These are phyloP conservation scores for Crocallis elinguaria DNA, from an alignment of 2,888 invertebrate species.

Conservation along the genomic window DNA sequence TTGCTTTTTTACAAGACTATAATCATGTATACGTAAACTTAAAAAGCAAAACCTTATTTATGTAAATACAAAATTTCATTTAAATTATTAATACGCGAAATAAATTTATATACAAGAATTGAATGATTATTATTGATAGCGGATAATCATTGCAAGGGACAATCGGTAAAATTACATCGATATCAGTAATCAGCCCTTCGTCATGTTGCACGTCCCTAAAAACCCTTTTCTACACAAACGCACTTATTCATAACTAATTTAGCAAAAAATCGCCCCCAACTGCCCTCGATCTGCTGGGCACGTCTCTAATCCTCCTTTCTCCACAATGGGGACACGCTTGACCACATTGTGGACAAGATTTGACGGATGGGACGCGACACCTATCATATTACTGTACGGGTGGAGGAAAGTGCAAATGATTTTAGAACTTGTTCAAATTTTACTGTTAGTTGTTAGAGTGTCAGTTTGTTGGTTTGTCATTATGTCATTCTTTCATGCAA, in stretches of 20 bases:
- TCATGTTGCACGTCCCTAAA: constrained; percentile 32
- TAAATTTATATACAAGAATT: too few species aligned
- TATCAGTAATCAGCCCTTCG: too few species aligned
- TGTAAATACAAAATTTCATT: too few species aligned
- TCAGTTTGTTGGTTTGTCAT: too few species aligned
- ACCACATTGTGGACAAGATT: constrained; percentile 67
- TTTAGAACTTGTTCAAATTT: neutral
- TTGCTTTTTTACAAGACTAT: too few species aligned
- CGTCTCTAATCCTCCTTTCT: constrained; percentile 75
- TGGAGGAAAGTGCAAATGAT: constrained; percentile 42
- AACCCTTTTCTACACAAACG: constrained; percentile 56
- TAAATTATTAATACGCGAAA: too few species aligned
- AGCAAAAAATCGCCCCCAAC: constrained; percentile 56
- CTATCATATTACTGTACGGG: constrained; percentile 37
- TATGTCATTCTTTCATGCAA: too few species aligned
- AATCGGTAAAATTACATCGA: constrained; percentile 25
- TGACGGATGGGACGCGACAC: constrained; percentile 60
- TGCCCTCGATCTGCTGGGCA: constrained; percentile 57
- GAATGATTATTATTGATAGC: too few species aligned
- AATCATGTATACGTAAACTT: too few species aligned
- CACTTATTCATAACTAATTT: constrained; percentile 78
- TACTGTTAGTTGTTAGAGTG: too few species aligned
- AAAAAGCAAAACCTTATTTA: too few species aligned
- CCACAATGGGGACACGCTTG: constrained; percentile 67
- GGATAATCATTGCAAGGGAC: neutral